A percentile compares a stretch with the other conserved stretches of the same genome.
These are phyloP conservation scores for Lagodon rhomboides DNA, from an alignment of 2,797 vertebrate genomes.

Conservation along the genomic window DNA sequence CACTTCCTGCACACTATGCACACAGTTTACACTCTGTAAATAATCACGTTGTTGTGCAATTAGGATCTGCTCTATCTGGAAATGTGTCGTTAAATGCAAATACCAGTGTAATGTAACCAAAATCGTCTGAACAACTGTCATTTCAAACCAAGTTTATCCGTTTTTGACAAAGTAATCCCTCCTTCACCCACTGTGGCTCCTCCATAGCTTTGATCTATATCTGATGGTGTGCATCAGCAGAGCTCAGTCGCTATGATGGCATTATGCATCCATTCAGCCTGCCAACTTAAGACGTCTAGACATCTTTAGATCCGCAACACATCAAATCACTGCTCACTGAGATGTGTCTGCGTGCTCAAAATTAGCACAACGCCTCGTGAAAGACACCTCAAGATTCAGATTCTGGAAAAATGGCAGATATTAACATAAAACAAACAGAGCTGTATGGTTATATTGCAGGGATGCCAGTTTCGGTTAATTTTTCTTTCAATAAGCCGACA, in stretches of 20 bases:
- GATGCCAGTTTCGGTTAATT: too few relatives aligned
- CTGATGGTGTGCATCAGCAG: not conserved
- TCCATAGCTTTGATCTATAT: not conserved
- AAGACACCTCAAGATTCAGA: not conserved
- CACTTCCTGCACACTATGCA: conserved; percentile 15
- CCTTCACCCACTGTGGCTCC: not conserved
- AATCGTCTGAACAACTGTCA: too few relatives aligned
- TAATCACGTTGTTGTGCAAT: not conserved
- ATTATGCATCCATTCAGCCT: not conserved
- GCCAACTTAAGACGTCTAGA: not conserved
- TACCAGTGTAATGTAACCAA: not conserved
- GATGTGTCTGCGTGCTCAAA: not conserved
- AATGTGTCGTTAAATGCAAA: conserved; percentile 12
- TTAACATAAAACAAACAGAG: not conserved
- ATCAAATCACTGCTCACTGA: not conserved
- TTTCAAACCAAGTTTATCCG: not conserved
- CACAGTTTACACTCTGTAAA: not conserved
- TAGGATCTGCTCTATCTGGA: not conserved
- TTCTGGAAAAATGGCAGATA: not conserved
- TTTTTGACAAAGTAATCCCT: not conserved
- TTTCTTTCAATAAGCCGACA: too few relatives aligned
- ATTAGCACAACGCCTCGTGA: not conserved
- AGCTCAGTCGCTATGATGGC: not conserved
- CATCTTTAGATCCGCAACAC: not conserved
- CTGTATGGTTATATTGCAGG: too few relatives aligned